Evolutionary conservation across 2,888 invertebrate genomes (phyloP).

Genomic region (Drosophila merina): DNA sequence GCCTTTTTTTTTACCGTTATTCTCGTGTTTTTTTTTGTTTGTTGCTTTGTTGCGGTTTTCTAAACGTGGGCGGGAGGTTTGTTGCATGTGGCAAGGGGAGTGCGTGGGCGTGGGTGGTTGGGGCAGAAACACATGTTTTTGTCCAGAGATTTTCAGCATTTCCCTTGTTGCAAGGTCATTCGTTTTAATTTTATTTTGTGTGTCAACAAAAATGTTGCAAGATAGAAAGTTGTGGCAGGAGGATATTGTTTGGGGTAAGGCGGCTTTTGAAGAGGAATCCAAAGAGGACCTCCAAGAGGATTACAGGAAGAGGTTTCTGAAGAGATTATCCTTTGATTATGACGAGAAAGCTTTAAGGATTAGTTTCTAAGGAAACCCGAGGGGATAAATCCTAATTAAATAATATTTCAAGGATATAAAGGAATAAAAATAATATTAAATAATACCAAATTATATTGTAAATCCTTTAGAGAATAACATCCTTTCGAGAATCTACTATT

Average conservation of each 20-base stretch:
- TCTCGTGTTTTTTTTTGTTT: slow-evolving; percentile 3
- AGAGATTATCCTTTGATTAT: neutral
- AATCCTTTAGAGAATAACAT: too few relatives aligned
- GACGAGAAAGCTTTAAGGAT: neutral
- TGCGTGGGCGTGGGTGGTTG: slow-evolving; percentile 12
- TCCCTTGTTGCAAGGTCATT: slow-evolving; percentile 81
- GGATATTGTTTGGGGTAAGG: neutral
- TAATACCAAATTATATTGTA: too few relatives aligned
- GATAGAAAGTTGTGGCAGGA: neutral
- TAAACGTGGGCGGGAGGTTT: neutral
- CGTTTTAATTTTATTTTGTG: slow-evolving; percentile 80
- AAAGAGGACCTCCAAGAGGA: neutral
- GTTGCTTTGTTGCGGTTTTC: slow-evolving; percentile 19
- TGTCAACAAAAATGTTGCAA: slow-evolving; percentile 58
- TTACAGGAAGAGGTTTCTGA: neutral
- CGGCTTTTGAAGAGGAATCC: neutral
- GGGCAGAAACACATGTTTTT: slow-evolving; percentile 58
- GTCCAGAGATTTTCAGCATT: slow-evolving; percentile 53
- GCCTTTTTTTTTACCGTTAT: slow-evolving; percentile 5
- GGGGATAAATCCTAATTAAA: too few relatives aligned
- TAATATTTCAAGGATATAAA: too few relatives aligned
- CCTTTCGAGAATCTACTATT: neutral
- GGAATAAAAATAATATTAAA: too few relatives aligned
- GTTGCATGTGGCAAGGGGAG: too few relatives aligned
- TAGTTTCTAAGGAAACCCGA: too few relatives aligned